These are phyloP conservation scores for Gobiocypris rarus DNA, from an alignment of 2,113 vertebrate species.

Conservation along the genomic window DNA sequence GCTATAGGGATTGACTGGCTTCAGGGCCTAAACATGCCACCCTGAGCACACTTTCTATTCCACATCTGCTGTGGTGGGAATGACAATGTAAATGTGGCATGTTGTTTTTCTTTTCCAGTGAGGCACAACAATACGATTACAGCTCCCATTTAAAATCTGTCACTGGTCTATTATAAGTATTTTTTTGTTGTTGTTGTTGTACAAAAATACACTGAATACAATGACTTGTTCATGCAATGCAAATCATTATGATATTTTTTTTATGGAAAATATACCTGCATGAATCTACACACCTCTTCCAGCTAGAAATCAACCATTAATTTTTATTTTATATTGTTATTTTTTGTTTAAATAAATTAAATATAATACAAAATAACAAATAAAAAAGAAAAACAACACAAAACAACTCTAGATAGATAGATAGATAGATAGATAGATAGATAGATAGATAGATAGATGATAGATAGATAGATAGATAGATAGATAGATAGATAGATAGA, in stretches of 20 bases:
- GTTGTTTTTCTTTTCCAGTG: slow-evolving; percentile 45
- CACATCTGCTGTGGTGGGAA: slow-evolving; percentile 55
- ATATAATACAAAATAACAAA: neutral
- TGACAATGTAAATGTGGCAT: slow-evolving; percentile 52
- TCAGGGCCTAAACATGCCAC: slow-evolving; percentile 49
- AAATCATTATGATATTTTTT: neutral
- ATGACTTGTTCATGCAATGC: neutral
- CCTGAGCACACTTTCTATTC: slow-evolving; percentile 32
- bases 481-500: too few species aligned
- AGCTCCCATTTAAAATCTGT: slow-evolving; percentile 32
- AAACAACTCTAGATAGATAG: neutral
- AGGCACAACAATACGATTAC: slow-evolving; percentile 43
- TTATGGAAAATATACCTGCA: neutral
- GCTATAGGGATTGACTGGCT: slow-evolving; percentile 44
- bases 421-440: too few species aligned
- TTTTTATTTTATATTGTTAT: neutral
- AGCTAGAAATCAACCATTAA: neutral
- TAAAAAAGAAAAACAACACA: neutral
- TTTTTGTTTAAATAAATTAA: neutral
- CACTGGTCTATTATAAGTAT: slow-evolving; percentile 37
- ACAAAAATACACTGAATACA: neutral
- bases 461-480: too few species aligned
- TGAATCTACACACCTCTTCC: neutral
- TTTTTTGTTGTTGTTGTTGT: neutral
- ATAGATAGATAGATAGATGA: too few species aligned